phyloP scores from a whole-genome alignment of 2,113 vertebrate species.

The Oceanites oceanicus region DNA sequence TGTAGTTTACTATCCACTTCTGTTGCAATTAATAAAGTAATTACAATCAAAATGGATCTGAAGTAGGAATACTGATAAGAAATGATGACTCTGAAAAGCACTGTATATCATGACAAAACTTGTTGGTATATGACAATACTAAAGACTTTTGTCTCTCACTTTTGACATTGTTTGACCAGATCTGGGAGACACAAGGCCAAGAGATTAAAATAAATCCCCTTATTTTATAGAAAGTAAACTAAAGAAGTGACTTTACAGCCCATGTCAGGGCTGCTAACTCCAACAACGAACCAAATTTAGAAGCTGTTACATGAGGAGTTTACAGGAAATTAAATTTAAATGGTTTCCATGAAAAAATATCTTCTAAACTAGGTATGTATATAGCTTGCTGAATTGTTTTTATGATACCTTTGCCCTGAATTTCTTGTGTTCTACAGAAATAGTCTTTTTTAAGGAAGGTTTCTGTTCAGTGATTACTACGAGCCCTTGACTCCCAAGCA shows the following conservation, averaged over 20 bases:
- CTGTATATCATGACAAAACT: background rate
- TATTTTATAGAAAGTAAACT: background rate
- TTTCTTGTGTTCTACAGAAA: background rate
- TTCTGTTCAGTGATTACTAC: background rate
- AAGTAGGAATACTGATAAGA: background rate
- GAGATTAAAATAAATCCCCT: background rate
- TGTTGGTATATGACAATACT: background rate
- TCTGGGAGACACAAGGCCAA: background rate
- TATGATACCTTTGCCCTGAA: background rate
- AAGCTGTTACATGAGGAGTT: background rate
- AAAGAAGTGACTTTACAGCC: background rate
- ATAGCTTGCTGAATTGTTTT: background rate
- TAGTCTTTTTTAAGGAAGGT: background rate
- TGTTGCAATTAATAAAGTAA: background rate
- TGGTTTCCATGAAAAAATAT: background rate
- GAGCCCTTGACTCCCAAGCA: background rate
- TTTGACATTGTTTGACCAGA: background rate
- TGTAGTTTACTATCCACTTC: background rate
- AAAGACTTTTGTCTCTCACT: background rate
- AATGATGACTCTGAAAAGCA: background rate
- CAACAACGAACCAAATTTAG: background rate
- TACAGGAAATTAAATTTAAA: background rate
- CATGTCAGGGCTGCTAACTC: background rate
- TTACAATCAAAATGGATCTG: background rate
- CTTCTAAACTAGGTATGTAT: background rate